Evolutionary conservation across 2,888 invertebrate genomes (phyloP).

Genomic region (Rhaphigaster nebulosa): DNA sequence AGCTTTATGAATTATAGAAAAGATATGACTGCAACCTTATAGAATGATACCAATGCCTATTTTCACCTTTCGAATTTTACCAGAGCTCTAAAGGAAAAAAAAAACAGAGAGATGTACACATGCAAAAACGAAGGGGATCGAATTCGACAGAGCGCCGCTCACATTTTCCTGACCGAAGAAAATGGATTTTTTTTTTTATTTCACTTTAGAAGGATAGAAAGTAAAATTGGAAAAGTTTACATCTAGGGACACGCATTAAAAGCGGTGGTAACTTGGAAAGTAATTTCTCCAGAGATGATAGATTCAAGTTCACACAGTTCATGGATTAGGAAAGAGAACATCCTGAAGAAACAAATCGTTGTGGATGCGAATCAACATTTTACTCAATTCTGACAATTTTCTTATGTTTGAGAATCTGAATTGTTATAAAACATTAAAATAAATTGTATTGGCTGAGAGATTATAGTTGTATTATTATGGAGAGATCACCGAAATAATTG

Average conservation of each 20-base stretch:
- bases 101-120: constrained; percentile 16
- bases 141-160: background rate
- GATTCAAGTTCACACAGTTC: background rate
- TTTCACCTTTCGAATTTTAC: constrained; percentile 10
- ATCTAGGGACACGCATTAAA: background rate
- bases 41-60: background rate
- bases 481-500: too few relatives aligned
- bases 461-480: too few relatives aligned
- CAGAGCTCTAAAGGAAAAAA: background rate
- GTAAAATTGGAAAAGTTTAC: constrained; percentile 40
- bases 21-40: background rate
- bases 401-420: too few relatives aligned
- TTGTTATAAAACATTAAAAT: too few relatives aligned
- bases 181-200: background rate
- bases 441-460: too few relatives aligned
- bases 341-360: too few relatives aligned
- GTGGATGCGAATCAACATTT: too few relatives aligned
- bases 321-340: background rate
- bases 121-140: constrained; percentile 20
- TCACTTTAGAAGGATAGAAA: constrained; percentile 8
- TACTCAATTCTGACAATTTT: too few relatives aligned
- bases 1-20: background rate
- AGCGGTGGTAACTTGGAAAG: background rate
- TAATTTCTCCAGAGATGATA: background rate
- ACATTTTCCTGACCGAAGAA: constrained; percentile 27